Percentiles rank a stretch among this genome's conserved stretches.
These are phyloP conservation scores for Bucco capensis DNA, from an alignment of 2,113 vertebrate genomes.

Conservation along the genomic window DNA sequence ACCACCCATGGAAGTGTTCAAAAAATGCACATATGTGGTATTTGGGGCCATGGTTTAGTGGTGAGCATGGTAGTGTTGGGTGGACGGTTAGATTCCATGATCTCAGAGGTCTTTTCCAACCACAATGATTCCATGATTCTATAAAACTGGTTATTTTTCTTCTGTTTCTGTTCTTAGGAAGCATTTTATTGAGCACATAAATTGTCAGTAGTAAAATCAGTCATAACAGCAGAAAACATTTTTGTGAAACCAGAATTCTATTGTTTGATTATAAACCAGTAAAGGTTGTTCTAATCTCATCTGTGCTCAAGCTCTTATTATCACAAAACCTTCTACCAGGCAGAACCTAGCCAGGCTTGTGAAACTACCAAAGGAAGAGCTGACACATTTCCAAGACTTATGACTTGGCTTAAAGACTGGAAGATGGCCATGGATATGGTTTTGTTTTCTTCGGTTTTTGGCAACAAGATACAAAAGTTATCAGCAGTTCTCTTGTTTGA, in stretches of 20 bases:
- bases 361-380: constrained; percentile 28
- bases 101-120: too few relatives aligned
- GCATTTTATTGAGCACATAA: constrained; percentile 19
- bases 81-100: too few relatives aligned
- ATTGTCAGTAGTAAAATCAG: not conserved
- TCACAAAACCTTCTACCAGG: not conserved
- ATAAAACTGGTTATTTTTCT: not conserved
- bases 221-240: not conserved
- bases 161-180: not conserved
- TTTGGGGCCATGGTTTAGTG: too few relatives aligned
- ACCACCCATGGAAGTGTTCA: too few relatives aligned
- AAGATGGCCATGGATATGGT: constrained; percentile 34
- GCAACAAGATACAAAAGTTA: constrained; percentile 11
- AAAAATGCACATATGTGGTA: too few relatives aligned
- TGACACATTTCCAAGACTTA: constrained; percentile 22
- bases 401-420: constrained; percentile 34
- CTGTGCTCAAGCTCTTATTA: not conserved
- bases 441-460: not conserved
- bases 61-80: too few relatives aligned
- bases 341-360: constrained; percentile 14
- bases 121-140: too few relatives aligned
- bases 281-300: not conserved
- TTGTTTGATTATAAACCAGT: not conserved
- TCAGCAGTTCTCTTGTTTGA: constrained; percentile 17
- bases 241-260: not conserved